These are phyloP conservation scores for Cuniculus paca DNA, from an alignment of 2,797 vertebrate genomes.

Conservation along the genomic window DNA sequence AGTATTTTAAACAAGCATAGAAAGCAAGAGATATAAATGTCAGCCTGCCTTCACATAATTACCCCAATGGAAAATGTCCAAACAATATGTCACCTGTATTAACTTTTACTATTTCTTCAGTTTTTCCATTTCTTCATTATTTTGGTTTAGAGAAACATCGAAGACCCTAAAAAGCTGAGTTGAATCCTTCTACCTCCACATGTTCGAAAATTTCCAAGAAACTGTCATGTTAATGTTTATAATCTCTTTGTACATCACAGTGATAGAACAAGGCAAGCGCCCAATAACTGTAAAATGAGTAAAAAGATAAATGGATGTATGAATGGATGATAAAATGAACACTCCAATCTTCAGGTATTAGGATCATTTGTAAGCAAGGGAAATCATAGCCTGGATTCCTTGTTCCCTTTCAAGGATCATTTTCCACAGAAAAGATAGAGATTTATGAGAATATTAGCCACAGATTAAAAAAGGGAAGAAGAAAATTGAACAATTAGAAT, in stretches of 20 bases:
- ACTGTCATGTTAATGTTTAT: neutral
- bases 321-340: neutral
- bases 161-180: neutral
- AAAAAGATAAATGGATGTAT: neutral
- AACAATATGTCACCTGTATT: slow-evolving; percentile 69
- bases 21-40: slow-evolving; percentile 67
- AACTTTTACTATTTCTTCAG: slow-evolving; percentile 33
- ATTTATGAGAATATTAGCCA: neutral
- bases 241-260: neutral
- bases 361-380: neutral
- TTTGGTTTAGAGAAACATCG: slow-evolving; percentile 40
- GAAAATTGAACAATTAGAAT: slow-evolving; percentile 23
- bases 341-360: neutral
- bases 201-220: slow-evolving; percentile 32
- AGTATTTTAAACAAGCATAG: slow-evolving; percentile 75
- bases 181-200: neutral
- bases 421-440: neutral
- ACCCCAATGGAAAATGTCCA: slow-evolving; percentile 61
- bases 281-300: neutral
- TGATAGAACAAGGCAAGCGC: neutral
- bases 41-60: slow-evolving; percentile 70
- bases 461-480: neutral
- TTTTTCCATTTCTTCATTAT: slow-evolving; percentile 13
- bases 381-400: neutral
- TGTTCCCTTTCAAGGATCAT: neutral